Conservation (phyloP, 2,888 invertebrate genomes). For the Diadegma fenestrale region DNA sequence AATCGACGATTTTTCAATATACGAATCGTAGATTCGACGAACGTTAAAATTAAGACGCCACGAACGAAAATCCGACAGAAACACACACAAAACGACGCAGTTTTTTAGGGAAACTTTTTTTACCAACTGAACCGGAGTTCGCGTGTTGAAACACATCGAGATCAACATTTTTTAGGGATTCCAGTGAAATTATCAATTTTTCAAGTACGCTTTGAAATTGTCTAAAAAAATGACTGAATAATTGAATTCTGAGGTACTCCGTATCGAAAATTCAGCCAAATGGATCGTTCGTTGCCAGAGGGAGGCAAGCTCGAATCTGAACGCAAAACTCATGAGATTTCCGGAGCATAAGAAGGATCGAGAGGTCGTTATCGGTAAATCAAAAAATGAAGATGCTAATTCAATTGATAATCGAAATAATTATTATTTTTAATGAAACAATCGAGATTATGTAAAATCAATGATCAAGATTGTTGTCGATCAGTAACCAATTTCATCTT, state of each 20-base stretch:
- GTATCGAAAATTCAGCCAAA: background rate
- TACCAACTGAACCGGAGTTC: background rate
- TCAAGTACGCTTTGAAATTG: background rate
- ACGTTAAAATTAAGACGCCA: background rate
- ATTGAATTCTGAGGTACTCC: background rate
- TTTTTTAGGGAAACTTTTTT: background rate
- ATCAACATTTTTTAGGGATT: background rate
- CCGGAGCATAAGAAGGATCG: background rate
- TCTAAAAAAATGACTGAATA: background rate
- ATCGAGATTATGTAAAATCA: conserved; percentile 10
- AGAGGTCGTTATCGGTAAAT: conserved; percentile 17
- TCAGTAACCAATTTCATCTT: background rate
- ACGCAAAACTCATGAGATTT: conserved; percentile 22
- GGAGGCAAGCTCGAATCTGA: conserved; percentile 68
- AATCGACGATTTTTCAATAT: background rate
- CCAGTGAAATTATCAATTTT: background rate
- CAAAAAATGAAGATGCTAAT: background rate
- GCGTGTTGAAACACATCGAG: background rate
- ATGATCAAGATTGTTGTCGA: background rate
- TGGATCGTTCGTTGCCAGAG: conserved; percentile 5
- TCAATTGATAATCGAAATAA: conserved; percentile 31
- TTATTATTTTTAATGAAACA: conserved; percentile 32
- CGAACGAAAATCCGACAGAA: background rate
- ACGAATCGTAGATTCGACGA: background rate
- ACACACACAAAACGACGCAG: background rate